phyloP scores from a whole-genome alignment of 2,888 invertebrate species.

The Pollenia griseotomentosa region DNA sequence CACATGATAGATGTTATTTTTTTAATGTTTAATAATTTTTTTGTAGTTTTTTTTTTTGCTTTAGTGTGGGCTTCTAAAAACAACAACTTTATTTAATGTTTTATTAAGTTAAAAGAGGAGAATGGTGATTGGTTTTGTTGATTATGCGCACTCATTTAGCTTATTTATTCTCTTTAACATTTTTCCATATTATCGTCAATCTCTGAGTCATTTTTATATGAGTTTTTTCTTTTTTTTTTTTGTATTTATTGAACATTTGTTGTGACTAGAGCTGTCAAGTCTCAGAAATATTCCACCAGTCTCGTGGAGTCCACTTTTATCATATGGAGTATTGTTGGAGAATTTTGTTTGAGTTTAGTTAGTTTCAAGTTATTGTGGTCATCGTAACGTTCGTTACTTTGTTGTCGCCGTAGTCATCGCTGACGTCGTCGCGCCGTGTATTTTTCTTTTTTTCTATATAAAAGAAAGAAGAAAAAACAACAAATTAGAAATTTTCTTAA shows the following conservation, averaged over 20 bases:
- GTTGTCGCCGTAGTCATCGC: constrained; percentile 66
- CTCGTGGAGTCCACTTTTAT: constrained; percentile 61
- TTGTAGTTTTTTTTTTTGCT: neutral
- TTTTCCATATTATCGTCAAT: constrained; percentile 32
- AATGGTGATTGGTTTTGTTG: constrained; percentile 18
- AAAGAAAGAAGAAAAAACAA: constrained; percentile 38
- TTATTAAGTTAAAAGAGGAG: constrained; percentile 26
- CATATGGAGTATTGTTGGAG: constrained; percentile 65
- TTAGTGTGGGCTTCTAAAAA: neutral
- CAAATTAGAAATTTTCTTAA: constrained; percentile 50
- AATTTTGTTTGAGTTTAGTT: constrained; percentile 65
- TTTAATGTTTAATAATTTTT: neutral
- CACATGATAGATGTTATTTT: constrained; percentile 47
- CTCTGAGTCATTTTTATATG: constrained; percentile 60
- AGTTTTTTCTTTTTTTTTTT: constrained; percentile 21
- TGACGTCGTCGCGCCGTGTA: constrained; percentile 68
- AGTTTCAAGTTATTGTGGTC: constrained; percentile 69
- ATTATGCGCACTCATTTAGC: constrained; percentile 58
- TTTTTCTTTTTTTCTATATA: constrained; percentile 43
- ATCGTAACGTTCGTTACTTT: constrained; percentile 69
- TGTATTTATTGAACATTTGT: constrained; percentile 59
- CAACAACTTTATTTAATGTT: neutral
- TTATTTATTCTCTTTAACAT: constrained; percentile 44
- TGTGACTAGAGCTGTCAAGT: constrained; percentile 63
- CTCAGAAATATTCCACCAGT: constrained; percentile 29